Percentiles rank a stretch among this genome's conserved stretches.
These are phyloP conservation scores for Rousettus madagascariensis DNA, from an alignment of 2,797 vertebrate species.

Conservation along the genomic window DNA sequence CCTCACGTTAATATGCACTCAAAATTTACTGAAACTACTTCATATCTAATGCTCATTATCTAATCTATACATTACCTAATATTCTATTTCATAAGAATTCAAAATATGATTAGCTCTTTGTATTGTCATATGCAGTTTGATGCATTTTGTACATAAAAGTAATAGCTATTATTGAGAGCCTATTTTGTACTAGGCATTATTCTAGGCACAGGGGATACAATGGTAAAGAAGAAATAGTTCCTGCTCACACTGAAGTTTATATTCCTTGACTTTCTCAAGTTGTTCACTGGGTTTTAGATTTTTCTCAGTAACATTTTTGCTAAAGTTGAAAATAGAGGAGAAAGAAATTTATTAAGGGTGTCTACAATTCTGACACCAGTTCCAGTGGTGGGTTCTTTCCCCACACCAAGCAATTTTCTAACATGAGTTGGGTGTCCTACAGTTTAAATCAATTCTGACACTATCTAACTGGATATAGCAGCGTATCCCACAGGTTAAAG, in stretches of 20 bases:
- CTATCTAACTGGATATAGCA: neutral
- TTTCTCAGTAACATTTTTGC: slow-evolving; percentile 4
- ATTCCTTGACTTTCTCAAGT: neutral
- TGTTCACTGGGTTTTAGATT: neutral
- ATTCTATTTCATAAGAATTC: neutral
- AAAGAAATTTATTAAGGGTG: neutral
- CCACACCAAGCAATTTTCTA: neutral
- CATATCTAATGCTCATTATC: neutral
- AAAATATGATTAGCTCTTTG: slow-evolving; percentile 8
- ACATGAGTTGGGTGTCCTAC: neutral
- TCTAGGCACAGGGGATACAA: neutral
- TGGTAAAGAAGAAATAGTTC: neutral
- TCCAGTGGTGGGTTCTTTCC: neutral
- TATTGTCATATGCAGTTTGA: neutral
- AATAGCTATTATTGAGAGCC: neutral
- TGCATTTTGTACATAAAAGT: neutral
- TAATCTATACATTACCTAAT: neutral
- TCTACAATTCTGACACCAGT: neutral
- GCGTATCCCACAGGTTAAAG: neutral
- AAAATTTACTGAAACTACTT: slow-evolving; percentile 46
- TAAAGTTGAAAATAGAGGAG: neutral
- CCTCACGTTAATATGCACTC: slow-evolving; percentile 15
- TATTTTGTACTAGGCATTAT: neutral
- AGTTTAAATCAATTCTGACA: slow-evolving; percentile 1
- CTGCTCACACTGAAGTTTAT: neutral